Percentiles rank a stretch among this genome's conserved stretches.
These are phyloP conservation scores for Monodelphis domestica DNA, from an alignment of 2,797 vertebrate species.

Conservation along the genomic window DNA sequence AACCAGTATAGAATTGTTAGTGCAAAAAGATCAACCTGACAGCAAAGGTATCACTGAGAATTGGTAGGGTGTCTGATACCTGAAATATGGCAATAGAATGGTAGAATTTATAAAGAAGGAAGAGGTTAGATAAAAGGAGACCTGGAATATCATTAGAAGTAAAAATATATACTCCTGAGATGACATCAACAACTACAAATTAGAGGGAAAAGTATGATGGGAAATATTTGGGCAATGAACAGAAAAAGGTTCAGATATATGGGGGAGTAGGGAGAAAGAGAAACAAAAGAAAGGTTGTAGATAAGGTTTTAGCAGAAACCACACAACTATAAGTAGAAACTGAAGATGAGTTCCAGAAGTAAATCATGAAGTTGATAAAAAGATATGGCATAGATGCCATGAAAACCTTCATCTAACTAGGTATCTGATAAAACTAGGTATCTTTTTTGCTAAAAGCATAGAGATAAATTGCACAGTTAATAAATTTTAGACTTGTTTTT, in stretches of 20 bases:
- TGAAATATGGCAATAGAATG: neutral
- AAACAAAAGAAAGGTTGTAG: neutral
- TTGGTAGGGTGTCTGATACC: neutral
- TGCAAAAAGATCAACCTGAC: neutral
- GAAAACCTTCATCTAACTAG: neutral
- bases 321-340: neutral
- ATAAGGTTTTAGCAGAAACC: neutral
- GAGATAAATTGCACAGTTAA: neutral
- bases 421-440: neutral
- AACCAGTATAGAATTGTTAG: neutral
- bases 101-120: neutral
- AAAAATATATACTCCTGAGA: neutral
- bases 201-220: neutral
- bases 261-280: neutral
- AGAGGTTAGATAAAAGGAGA: neutral
- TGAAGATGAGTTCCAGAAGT: neutral
- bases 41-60: neutral
- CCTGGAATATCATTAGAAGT: neutral
- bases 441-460: neutral
- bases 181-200: neutral
- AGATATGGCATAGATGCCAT: neutral
- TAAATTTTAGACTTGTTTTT: neutral
- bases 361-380: neutral
- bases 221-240: neutral
- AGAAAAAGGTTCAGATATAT: too few relatives aligned